Base-by-base conservation (phyloP, 2,113 vertebrate genomes). In the Holacanthus passer region DNA sequence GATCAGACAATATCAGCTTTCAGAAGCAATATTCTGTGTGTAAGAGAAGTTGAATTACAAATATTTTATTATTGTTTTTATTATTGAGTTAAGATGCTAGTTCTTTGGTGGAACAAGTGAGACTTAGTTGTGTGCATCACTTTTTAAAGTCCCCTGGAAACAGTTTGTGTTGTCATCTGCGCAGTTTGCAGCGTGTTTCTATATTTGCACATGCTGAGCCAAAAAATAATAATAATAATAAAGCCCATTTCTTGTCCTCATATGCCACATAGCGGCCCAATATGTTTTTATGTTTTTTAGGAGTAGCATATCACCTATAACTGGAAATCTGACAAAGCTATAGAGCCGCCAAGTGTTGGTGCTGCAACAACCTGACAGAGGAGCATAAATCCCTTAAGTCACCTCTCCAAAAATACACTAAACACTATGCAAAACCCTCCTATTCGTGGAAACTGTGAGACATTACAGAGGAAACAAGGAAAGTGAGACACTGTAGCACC, bases 381-480 rank as follows among this genome's bases (percentile, higher is more conserved):
- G 39, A 58, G 39, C 64, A 37, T 37, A 39, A 48, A 77, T 69
- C 53, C 24, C 8, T 31, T 13, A 31, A 4, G 39, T 58, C n/a
- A 17, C 31, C 16, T 48, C 37, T n/a, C 45, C 20, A 16, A 12
- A 43, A 58, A 62, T 20, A 17, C 17, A 35, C 43, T 16, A 22
- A 67, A 69, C 50, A 20, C 32, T 7, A 48, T 20, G 62, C 37
- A 14, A 53, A 17, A 32, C 32, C 22, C 31, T 55, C 19, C 45
- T 66, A 20, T 73, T 83, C 14, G 55, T 27, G 68, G 55, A 27
- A 86, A 84, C 63, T 20, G 24, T 7, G 20, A 71, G 56, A 69
- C 73, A 31, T 13, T 10, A 5, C 8, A 24, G 10, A 74, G 72
- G 52, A 70, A 76, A 55, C n/a, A 0, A 19, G 45, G 77, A 69